These are phyloP conservation scores for Sinocyclocheilus grahami DNA, from an alignment of 2,113 vertebrate species.

Conservation along the genomic window DNA sequence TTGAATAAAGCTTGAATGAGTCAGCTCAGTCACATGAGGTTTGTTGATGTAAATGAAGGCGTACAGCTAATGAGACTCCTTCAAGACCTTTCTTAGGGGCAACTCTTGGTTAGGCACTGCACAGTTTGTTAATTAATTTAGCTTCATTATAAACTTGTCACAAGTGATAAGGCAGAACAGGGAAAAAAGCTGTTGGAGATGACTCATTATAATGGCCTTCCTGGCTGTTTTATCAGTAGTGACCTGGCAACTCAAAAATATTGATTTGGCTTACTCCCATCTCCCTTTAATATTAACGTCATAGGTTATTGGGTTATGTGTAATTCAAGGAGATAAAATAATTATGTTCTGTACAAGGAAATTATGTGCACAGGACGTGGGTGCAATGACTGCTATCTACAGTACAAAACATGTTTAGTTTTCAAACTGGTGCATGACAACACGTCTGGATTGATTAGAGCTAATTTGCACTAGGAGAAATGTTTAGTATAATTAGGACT, in stretches of 20 bases:
- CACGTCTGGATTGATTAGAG: background rate
- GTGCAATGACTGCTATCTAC: background rate
- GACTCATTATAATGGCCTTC: background rate
- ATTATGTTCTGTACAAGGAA: background rate
- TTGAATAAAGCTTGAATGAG: background rate
- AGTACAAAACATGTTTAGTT: background rate
- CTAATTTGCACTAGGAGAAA: background rate
- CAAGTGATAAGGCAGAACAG: background rate
- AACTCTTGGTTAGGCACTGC: background rate
- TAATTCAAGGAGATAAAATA: background rate
- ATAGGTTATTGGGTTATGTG: background rate
- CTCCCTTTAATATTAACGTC: background rate
- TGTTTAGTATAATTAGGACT: background rate
- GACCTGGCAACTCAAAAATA: background rate
- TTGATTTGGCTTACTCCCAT: constrained; percentile 8
- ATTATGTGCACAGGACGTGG: background rate
- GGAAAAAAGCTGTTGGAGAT: background rate
- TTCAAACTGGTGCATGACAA: background rate
- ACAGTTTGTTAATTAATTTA: constrained; percentile 11
- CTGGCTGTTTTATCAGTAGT: background rate
- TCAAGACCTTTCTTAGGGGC: background rate
- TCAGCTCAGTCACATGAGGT: background rate
- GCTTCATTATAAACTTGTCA: background rate
- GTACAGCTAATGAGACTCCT: background rate
- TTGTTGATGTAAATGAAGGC: background rate